Percentiles rank a stretch among this genome's conserved stretches.
Evolutionary conservation across 1,140 invertebrate species (phyloP).

Genomic region (Thereuonema tuberculata): DNA sequence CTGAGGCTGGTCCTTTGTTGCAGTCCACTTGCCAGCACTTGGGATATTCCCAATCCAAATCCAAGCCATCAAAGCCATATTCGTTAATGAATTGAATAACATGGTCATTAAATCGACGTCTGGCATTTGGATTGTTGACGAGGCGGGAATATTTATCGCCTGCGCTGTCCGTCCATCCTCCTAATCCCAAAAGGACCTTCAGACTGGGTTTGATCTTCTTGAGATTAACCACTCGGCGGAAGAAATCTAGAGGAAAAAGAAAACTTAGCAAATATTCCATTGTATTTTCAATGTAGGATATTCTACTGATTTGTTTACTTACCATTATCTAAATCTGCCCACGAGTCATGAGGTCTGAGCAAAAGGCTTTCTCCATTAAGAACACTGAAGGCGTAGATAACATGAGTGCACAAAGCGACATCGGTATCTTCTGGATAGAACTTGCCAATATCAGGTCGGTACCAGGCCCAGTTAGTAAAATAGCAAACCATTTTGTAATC

Average conservation of each 20-base stretch:
- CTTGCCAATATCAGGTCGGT: slow-evolving; percentile 62
- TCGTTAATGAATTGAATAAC: slow-evolving; percentile 50
- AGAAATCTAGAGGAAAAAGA: slow-evolving; percentile 42
- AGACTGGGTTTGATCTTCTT: slow-evolving; percentile 49
- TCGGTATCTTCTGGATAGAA: slow-evolving; percentile 75
- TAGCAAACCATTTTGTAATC: slow-evolving; percentile 60
- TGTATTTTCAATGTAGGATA: neutral
- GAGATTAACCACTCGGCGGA: slow-evolving; percentile 57
- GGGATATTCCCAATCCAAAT: slow-evolving; percentile 83
- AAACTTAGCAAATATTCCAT: neutral
- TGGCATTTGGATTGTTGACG: slow-evolving; percentile 44
- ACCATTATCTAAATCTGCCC: slow-evolving; percentile 73
- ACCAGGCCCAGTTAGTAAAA: slow-evolving; percentile 75
- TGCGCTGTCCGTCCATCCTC: slow-evolving; percentile 79
- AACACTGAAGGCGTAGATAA: slow-evolving; percentile 80
- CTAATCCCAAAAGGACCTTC: slow-evolving; percentile 64
- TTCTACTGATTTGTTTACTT: slow-evolving; percentile 32
- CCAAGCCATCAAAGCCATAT: slow-evolving; percentile 64
- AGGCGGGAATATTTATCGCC: slow-evolving; percentile 68
- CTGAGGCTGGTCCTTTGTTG: slow-evolving; percentile 54
- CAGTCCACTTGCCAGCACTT: slow-evolving; percentile 84
- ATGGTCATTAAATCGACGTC: slow-evolving; percentile 52
- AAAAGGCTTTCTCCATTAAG: slow-evolving; percentile 57
- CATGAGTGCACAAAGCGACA: slow-evolving; percentile 61
- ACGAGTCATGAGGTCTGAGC: slow-evolving; percentile 64